A percentile compares a stretch with the other conserved stretches of the same genome.
Evolutionary conservation across 64 coral and sea anemone species (phyloP).

Genomic region (Montipora capricornis): DNA sequence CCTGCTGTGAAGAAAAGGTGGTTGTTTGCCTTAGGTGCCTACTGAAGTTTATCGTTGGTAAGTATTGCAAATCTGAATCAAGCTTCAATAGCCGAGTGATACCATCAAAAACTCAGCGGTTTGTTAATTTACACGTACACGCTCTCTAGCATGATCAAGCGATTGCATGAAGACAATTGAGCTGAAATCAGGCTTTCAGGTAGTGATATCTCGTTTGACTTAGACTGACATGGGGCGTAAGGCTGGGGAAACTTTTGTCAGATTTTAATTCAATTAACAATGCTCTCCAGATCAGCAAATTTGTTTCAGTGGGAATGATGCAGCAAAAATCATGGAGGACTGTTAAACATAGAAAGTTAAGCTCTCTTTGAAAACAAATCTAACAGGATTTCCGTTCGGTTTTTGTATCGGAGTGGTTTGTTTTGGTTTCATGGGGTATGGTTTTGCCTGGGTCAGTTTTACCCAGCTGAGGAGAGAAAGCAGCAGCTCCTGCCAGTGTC

Average conservation of each 20-base stretch:
- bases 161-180: background rate
- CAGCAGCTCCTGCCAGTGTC: background rate
- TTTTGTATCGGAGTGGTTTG: slow-evolving; percentile 25
- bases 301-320: background rate
- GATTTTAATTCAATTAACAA: slow-evolving; percentile 47
- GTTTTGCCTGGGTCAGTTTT: background rate
- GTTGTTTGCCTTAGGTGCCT: background rate
- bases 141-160: background rate
- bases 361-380: slow-evolving; percentile 15
- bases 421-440: slow-evolving; percentile 14
- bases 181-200: background rate
- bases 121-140: no score
- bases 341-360: background rate
- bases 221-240: background rate
- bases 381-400: slow-evolving; percentile 31
- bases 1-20: slow-evolving; percentile 21
- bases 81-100: background rate
- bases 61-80: background rate
- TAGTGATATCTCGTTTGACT: background rate
- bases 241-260: background rate
- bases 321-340: background rate
- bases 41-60: background rate
- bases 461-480: slow-evolving; percentile 9
- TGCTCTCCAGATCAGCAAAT: background rate
- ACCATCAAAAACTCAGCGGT: background rate